These are phyloP conservation scores for Lasaia peninsularis DNA, from an alignment of 1,140 invertebrate species.

Conservation along the genomic window DNA sequence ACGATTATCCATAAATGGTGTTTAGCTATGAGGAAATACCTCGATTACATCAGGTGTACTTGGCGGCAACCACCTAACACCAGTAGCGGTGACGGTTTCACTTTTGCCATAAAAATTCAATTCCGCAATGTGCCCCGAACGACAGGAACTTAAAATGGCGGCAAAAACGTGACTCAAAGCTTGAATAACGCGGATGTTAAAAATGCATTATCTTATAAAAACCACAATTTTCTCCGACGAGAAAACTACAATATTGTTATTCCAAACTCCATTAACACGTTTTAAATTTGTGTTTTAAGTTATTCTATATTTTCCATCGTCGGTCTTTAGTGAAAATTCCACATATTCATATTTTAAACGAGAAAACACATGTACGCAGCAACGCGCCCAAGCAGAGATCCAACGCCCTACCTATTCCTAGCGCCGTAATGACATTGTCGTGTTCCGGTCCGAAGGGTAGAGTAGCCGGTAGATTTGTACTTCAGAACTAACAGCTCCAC, in stretches of 20 bases:
- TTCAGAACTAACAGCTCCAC: too few species aligned
- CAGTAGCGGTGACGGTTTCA: conserved; percentile 40
- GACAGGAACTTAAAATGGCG: conserved; percentile 45
- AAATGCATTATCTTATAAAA: conserved; percentile 11
- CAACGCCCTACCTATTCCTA: too few species aligned
- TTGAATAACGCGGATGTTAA: conserved; percentile 38
- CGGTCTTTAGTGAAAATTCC: too few species aligned
- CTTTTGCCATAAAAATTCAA: conserved; percentile 58
- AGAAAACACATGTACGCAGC: too few species aligned
- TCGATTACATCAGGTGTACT: not conserved
- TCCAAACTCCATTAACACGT: not conserved
- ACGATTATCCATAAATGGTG: conserved; percentile 14
- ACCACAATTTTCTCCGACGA: conserved; percentile 8
- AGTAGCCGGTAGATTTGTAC: too few species aligned
- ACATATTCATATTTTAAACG: too few species aligned
- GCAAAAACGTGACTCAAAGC: conserved; percentile 46
- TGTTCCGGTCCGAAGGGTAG: too few species aligned
- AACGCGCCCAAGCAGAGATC: too few species aligned
- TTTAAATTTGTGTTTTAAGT: not conserved
- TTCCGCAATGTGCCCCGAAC: conserved; percentile 40
- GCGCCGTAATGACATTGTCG: too few species aligned
- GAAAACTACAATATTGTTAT: conserved; percentile 1
- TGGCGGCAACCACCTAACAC: not conserved
- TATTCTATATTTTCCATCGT: too few species aligned
- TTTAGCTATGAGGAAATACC: conserved; percentile 20